phyloP scores from a whole-genome alignment of 2,797 vertebrate species.

The Oreonectes daqikongensis region DNA sequence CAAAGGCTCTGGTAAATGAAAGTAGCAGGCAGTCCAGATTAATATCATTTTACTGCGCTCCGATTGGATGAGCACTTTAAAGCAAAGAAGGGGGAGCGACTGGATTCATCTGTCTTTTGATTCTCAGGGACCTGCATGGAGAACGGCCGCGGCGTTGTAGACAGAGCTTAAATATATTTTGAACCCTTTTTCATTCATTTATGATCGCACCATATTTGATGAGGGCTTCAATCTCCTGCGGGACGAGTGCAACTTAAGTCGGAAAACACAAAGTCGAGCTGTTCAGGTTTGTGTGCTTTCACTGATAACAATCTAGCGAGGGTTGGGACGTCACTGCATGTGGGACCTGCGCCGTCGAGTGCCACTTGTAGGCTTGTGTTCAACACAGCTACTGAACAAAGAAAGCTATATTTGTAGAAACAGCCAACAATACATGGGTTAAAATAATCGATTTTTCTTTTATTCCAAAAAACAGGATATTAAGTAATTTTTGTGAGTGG shows the following conservation, averaged over 20 bases:
- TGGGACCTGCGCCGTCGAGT: neutral
- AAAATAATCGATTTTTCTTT: no score
- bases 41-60: slow-evolving; percentile 78
- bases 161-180: slow-evolving; percentile 69
- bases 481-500: no score
- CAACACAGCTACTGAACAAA: no score
- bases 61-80: slow-evolving; percentile 74
- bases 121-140: slow-evolving; percentile 59
- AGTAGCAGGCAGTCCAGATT: slow-evolving; percentile 83
- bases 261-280: slow-evolving; percentile 62
- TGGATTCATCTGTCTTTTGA: slow-evolving; percentile 69
- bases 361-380: slow-evolving; percentile 3
- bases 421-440: no score
- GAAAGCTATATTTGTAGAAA: no score
- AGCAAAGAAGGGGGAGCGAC: slow-evolving; percentile 62
- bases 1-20: slow-evolving; percentile 81
- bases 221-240: slow-evolving; percentile 56
- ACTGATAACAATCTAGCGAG: slow-evolving; percentile 32
- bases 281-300: slow-evolving; percentile 55
- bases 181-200: slow-evolving; percentile 75
- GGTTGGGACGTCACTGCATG: neutral
- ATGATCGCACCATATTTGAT: slow-evolving; percentile 73
- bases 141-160: slow-evolving; percentile 65
- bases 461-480: no score
- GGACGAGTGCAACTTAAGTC: slow-evolving; percentile 34